Evolutionary conservation across 2,113 vertebrate species (phyloP).

Genomic region (Ictalurus punctatus): DNA sequence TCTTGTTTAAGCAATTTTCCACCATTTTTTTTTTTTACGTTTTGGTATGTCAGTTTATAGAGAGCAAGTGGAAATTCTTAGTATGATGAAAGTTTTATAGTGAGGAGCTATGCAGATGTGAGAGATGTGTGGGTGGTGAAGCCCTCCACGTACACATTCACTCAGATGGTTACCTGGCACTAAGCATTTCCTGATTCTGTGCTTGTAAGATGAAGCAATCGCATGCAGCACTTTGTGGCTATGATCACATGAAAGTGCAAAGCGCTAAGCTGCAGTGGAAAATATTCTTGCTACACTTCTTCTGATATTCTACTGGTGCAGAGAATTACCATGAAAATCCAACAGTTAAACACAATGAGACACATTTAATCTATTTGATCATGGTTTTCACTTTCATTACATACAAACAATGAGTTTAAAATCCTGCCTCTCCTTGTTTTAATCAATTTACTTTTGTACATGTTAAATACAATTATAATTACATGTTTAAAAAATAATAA

Average conservation of each 20-base stretch:
- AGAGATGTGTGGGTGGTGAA: conserved; percentile 54
- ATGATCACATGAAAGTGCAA: conserved; percentile 29
- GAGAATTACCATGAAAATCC: neutral
- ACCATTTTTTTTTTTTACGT: neutral
- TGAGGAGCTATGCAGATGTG: conserved; percentile 31
- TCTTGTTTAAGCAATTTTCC: conserved; percentile 14
- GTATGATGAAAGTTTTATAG: conserved; percentile 5
- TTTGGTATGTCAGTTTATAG: conserved; percentile 18
- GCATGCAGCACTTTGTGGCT: conserved; percentile 23
- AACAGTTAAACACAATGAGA: neutral
- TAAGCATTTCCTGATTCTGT: conserved; percentile 42
- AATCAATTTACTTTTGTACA: neutral
- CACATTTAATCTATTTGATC: neutral
- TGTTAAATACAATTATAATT: neutral
- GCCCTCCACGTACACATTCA: conserved; percentile 43
- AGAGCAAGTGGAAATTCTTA: conserved; percentile 46
- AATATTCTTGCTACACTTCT: conserved; percentile 14
- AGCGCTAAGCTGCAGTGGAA: conserved; percentile 24
- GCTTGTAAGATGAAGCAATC: conserved; percentile 37
- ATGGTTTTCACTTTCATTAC: neutral
- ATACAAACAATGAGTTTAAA: neutral
- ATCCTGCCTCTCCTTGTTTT: neutral
- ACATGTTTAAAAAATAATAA: neutral
- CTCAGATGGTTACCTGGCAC: conserved; percentile 43
- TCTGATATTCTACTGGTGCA: neutral